Base-by-base conservation (phyloP, 2,113 vertebrate genomes). In the Coreoperca whiteheadi region DNA sequence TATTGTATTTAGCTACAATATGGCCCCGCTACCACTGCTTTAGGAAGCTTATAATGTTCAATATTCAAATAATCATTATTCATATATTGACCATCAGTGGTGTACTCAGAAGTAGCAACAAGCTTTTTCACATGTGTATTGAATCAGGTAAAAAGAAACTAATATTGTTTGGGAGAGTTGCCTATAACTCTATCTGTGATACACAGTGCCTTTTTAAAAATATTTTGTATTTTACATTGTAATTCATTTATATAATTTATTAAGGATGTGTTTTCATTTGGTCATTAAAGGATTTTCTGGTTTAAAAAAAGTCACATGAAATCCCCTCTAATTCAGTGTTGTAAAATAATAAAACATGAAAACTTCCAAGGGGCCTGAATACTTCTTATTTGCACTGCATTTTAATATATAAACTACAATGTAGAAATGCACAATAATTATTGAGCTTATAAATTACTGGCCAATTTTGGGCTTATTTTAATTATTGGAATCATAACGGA, bases 1-100 rank as follows among this genome's bases (percentile, higher is more conserved):
- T 65, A 70, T 77, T 71, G 61, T 61, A 21, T 53, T 74, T 46
- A 15, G 23, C 16, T 10, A 21, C 37, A 78, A 54, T 43, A 2
- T 25, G 18, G 8, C 11, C 21, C 8, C 1, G 4, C 15, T 34
- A 16, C 12, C 12, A 23, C 34, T 12, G n/a, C 78, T 32, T 70
- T 56, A 39, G 41, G 32, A 25, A 25, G 34, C n/a, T 61, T 46
- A 11, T 46, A 68, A 60, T 68, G 16, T 63, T 67, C 15, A 48
- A 37, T 63, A 54, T 66, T 79, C 64, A 66, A 43, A 4, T 54
- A n/a, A n/a, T n/a, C n/a, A n/a, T n/a, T n/a, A n/a, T 53, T 83
- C 11, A 74, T n/a, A 54, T 79, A 32, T 61, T 70, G 30, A 56
- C 32, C 11, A 37, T 57, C 12, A 63, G 23, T n/a, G 28, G n/a